Conservation (phyloP, 2,888 invertebrate genomes). For the Aradus depressus region DNA sequence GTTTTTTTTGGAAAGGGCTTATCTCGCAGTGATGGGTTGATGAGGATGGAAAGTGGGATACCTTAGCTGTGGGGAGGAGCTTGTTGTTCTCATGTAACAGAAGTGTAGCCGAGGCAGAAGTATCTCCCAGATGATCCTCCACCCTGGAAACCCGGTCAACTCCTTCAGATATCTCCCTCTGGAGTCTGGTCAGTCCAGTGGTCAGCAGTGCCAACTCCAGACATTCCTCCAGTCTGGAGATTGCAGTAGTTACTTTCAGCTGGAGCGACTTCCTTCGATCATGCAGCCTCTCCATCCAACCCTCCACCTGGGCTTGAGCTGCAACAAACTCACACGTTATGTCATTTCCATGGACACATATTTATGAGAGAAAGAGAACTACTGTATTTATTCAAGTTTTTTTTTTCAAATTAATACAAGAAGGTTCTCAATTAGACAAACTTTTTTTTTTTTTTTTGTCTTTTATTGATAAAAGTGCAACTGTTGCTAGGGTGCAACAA, state of each 20-base stretch:
- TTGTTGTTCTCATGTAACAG: slow-evolving; percentile 57
- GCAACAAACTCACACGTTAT: slow-evolving; percentile 30
- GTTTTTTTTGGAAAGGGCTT: no score
- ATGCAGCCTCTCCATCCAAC: slow-evolving; percentile 63
- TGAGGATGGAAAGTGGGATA: no score
- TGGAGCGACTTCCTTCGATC: slow-evolving; percentile 62
- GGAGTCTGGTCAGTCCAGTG: slow-evolving; percentile 55
- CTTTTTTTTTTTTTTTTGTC: no score
- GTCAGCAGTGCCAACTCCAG: slow-evolving; percentile 61
- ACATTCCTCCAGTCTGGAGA: slow-evolving; percentile 66
- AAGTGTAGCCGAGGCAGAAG: slow-evolving; percentile 53
- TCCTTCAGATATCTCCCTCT: slow-evolving; percentile 46
- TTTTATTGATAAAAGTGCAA: no score
- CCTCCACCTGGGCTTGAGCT: slow-evolving; percentile 59
- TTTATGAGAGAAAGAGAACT: no score
- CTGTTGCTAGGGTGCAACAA: no score
- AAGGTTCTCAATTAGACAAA: no score
- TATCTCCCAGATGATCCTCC: slow-evolving; percentile 57
- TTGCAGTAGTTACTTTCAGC: slow-evolving; percentile 52
- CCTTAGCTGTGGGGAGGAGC: slow-evolving; percentile 57
- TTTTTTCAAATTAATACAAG: no score
- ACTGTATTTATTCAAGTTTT: no score
- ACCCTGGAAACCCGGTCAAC: slow-evolving; percentile 44
- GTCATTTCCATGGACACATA: neutral
- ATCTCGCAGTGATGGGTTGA: no score